These are phyloP conservation scores for Corythornis leucogaster DNA, from an alignment of 2,797 vertebrate genomes.

Conservation along the genomic window DNA sequence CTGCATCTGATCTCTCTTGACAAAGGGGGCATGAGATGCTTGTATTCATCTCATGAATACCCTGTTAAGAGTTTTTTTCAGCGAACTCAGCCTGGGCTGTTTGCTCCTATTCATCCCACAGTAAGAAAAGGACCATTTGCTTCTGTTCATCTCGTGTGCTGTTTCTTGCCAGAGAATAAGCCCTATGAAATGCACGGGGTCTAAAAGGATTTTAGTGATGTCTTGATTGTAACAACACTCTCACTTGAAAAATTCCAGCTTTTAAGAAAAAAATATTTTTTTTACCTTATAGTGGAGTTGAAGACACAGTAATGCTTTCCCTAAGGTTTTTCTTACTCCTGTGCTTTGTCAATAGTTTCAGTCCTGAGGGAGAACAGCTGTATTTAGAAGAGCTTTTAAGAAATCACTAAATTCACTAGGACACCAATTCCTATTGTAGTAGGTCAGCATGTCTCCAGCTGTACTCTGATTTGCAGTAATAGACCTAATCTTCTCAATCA, in stretches of 20 bases:
- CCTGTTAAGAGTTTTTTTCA: slow-evolving; percentile 35
- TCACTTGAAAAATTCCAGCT: neutral
- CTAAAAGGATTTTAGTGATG: slow-evolving; percentile 14
- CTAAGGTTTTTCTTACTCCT: neutral
- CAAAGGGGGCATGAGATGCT: slow-evolving; percentile 42
- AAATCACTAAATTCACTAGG: slow-evolving; percentile 14
- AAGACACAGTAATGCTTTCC: neutral
- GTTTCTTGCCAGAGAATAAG: neutral
- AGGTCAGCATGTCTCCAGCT: slow-evolving; percentile 20
- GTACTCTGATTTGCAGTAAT: slow-evolving; percentile 28
- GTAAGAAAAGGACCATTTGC: slow-evolving; percentile 49
- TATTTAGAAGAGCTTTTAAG: slow-evolving; percentile 22
- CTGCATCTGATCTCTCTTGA: slow-evolving; percentile 16
- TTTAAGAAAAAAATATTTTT: neutral
- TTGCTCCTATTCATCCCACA: slow-evolving; percentile 29
- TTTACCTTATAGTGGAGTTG: neutral
- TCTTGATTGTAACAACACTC: slow-evolving; percentile 2
- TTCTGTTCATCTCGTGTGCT: neutral
- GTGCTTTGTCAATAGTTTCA: neutral
- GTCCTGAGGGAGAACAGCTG: neutral
- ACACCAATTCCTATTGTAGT: neutral
- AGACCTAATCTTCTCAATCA: slow-evolving; percentile 30
- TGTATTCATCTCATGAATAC: slow-evolving; percentile 54
- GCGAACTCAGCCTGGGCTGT: neutral
- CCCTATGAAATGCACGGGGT: neutral